These are phyloP conservation scores for Mustela lutreola DNA, from an alignment of 2,113 vertebrate species.

Conservation along the genomic window DNA sequence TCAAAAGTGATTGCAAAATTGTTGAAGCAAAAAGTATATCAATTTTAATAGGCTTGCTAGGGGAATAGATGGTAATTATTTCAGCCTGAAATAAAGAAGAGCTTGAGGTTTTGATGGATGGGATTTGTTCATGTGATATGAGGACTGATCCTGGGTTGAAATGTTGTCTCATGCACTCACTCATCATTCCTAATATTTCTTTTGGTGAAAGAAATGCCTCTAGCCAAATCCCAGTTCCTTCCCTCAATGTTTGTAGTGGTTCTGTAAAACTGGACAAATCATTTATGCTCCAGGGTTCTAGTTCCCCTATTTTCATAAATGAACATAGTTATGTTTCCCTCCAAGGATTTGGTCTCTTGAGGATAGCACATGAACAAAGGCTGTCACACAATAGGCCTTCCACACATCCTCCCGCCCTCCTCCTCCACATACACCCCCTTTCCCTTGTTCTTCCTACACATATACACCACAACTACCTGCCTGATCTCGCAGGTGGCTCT, in stretches of 20 bases:
- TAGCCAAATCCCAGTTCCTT: background rate
- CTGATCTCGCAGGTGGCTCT: background rate
- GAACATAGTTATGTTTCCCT: background rate
- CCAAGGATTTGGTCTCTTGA: background rate
- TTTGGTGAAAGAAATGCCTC: background rate
- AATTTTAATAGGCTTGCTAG: constrained; percentile 41
- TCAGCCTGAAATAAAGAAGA: background rate
- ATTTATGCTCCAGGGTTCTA: background rate
- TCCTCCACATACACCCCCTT: accelerated
- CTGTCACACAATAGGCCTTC: background rate
- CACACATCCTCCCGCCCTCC: accelerated
- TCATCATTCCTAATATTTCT: background rate
- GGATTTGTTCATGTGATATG: background rate
- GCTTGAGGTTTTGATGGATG: background rate
- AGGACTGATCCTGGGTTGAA: background rate
- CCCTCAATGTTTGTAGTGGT: background rate
- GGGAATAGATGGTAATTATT: constrained; percentile 45
- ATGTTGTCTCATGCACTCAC: background rate
- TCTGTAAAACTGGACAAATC: background rate
- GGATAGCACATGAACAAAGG: background rate
- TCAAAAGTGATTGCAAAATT: constrained; percentile 57
- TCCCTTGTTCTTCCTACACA: background rate
- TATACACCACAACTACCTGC: background rate
- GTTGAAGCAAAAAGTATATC: constrained; percentile 38
- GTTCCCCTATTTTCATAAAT: background rate